Evolutionary conservation across 2,797 vertebrate genomes (phyloP), one percentile per base, ranked within the genome.

Genomic region (Crocidura indochinensis): DNA sequence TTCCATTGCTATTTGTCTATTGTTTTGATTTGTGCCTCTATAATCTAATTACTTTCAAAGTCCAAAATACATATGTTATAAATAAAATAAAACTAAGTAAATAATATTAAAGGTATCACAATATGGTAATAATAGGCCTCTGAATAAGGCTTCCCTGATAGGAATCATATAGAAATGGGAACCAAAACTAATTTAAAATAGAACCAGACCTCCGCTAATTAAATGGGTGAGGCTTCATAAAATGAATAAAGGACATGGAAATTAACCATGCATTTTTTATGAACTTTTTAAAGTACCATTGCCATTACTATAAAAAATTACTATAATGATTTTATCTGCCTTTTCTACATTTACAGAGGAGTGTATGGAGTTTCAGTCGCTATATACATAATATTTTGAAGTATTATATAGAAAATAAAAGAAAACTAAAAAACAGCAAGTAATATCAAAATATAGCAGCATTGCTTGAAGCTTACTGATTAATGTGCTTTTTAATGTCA

Each of bases 401-500:
- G 67, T 75, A 68, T 20, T 84, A 67, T 84, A 87, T 65, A 53
- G 15, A 46, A 46, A 76, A 62, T 76, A 10, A 81, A 85, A 88
- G 8, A 71, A 1, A 64, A 87, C n/a, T 20, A 88, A 62, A 72
- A 91, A 14, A 7, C 1, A 67, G 62, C 29, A 82, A 83, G 7
- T 64, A 78, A 56, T 7, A 73, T 90, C 24, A 85, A 85, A 67
- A 10, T 14, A 88, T n/a, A 87, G 78, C 0, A 78, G 6, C n/a
- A 56, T 69, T 14, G 15, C 12, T 53, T 53, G 3, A 10, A 53
- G 1, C 10, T 53, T 12, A 53, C 51, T 53, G 51, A 14, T 17
- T 53, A 12, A 53, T 53, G 51, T 12, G 11, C 51, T 14, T 53
- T 53, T 17, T 53, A 53, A 11, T 14, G 15, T n/a, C 75, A 9